Evolutionary conservation across 2,113 vertebrate genomes (phyloP).

Genomic region (Zeus faber): DNA sequence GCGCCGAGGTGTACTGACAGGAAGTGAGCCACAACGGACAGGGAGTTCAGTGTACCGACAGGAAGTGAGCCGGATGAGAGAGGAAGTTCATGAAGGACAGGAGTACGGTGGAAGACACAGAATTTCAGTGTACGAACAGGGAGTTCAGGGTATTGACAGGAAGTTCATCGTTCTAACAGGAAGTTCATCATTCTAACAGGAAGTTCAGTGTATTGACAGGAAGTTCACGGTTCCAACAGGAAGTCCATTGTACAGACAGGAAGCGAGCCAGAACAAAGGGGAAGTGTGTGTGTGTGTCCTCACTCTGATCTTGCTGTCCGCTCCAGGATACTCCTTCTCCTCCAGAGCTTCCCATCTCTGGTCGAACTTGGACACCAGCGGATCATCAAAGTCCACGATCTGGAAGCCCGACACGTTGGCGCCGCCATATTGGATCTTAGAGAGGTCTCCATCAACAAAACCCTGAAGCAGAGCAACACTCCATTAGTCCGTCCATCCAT

Average conservation of each 20-base stretch:
- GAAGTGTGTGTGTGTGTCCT: conserved; percentile 19
- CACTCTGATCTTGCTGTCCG: conserved; percentile 93
- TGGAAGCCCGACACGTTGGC: conserved; percentile 99
- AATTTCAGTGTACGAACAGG: no score
- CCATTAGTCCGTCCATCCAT: neutral
- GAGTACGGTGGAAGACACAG: no score
- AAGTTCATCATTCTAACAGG: no score
- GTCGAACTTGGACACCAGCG: conserved; percentile 94
- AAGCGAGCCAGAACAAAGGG: neutral
- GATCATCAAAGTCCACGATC: conserved; percentile 97
- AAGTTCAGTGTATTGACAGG: conserved; percentile 91
- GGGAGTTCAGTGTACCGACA: no score
- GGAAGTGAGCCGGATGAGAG: neutral
- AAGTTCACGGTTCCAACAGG: conserved; percentile 6
- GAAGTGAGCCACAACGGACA: conserved; percentile 3
- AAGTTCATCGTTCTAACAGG: no score
- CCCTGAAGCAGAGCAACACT: conserved; percentile 72
- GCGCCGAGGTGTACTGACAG: conserved; percentile 92
- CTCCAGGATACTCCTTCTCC: conserved; percentile 97
- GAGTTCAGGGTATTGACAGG: no score
- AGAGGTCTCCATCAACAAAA: conserved; percentile 93
- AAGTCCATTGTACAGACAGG: no score
- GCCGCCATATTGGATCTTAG: conserved; percentile 98
- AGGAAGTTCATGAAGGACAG: no score
- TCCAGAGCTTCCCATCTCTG: conserved; percentile 96